phyloP scores from a whole-genome alignment of 2,113 vertebrate genomes.

The Indicator maculatus region DNA sequence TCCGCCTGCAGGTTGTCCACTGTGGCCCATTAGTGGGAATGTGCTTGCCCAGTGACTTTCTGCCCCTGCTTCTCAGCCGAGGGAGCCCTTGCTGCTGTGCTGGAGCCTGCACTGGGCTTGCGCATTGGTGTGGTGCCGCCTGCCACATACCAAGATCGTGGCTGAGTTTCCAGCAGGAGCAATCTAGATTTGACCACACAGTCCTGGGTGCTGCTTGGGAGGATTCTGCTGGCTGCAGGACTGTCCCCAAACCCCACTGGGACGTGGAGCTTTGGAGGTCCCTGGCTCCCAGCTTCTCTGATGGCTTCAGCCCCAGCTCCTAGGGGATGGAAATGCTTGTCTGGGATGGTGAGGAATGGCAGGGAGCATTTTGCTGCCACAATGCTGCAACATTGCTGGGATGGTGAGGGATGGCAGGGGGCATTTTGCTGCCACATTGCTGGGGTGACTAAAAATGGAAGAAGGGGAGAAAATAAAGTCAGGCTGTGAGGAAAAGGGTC shows the following conservation, averaged over 20 bases:
- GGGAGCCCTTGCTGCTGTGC: background rate
- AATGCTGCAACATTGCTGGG: fast-evolving
- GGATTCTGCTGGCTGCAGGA: background rate
- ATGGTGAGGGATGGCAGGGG: background rate
- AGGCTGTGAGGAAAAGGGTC: background rate
- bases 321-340: fast-evolving
- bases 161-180: fast-evolving
- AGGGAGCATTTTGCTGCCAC: background rate
- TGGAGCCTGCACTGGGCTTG: background rate
- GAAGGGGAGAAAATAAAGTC: background rate
- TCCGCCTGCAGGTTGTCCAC: background rate
- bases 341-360: background rate
- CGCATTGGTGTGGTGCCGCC: fast-evolving
- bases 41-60: background rate
- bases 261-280: background rate
- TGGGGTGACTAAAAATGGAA: background rate
- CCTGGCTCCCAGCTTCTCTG: fast-evolving
- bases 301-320: background rate
- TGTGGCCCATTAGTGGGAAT: fast-evolving
- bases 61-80: fast-evolving
- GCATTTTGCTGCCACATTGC: fast-evolving
- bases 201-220: background rate
- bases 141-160: fast-evolving
- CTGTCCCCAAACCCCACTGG: background rate
- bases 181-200: fast-evolving